Base-by-base conservation (phyloP, 2,113 vertebrate genomes). In the Sturnus vulgaris region DNA sequence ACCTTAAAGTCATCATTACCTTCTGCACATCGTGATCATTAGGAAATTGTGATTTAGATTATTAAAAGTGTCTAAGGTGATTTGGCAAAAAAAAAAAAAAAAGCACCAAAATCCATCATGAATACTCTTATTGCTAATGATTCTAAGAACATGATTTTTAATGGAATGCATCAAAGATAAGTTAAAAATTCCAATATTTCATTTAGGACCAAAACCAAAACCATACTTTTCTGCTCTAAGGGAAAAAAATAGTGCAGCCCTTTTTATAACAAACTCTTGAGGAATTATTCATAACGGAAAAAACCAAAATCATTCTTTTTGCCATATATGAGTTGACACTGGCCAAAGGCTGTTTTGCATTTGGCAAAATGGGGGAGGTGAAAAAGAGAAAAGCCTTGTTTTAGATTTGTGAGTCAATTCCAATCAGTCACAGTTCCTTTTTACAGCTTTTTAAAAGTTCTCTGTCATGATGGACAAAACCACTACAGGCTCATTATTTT, bases 401-500 rank as follows among this genome's bases (percentile, higher is more conserved):
- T 92, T 31, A 68, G 15, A 71, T 60, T 25, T 3, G 0, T 35
- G 39, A 61, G 40, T 90, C 61, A 89, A 10, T 35, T 73, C 17
- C 19, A 91, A 59, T 64, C 66, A 56, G 40, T 46, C 56, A 84
- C 25, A 49, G 60, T 33, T 75, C 39, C 35, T 49, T 92, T 77
- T 75, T 69, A 71, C 1, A 1, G 49, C 31, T 92, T 86, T 57
- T 63, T 39, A 84, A 93, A 73, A 50, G 15, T 60, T 81, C 39
- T 52, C 53, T 65, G 8, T 71, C 91, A 82, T 31, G 73, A 95
- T 4, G 11, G 69, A 64, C 83, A 96, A 93, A 96, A 23, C 65
- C 63, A 75, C 91, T 89, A 91, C 53, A 87, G 65, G 25, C 40
- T 94, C 89, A 89, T 95, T 91, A 93, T 92, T 93, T 93, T 93